Conservation (phyloP, 2,797 vertebrate genomes). For the Amphiprion clarkii region DNA sequence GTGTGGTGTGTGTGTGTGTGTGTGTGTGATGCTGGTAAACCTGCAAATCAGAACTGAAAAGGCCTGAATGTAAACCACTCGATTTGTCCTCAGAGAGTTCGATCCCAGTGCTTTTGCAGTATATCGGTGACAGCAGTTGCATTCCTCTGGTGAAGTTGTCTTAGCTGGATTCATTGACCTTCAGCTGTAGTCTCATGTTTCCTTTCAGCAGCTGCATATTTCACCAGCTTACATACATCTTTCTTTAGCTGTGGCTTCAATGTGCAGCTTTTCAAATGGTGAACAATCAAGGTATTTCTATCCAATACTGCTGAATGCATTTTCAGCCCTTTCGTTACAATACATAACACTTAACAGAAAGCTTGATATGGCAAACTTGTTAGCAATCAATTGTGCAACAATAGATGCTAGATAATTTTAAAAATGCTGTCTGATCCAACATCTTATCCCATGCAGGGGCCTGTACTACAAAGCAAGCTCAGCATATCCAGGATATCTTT, state of each 20-base stretch:
- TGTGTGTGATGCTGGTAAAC: conserved; percentile 27
- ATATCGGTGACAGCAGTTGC: conserved; percentile 33
- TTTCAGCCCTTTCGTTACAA: conserved; percentile 17
- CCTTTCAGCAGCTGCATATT: conserved; percentile 7
- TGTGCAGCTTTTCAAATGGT: conserved; percentile 33
- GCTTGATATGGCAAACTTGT: too few species aligned
- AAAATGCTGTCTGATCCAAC: too few species aligned
- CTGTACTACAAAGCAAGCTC: too few species aligned
- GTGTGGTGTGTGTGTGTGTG: conserved; percentile 3
- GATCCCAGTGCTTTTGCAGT: conserved; percentile 36
- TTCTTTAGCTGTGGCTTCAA: conserved; percentile 16
- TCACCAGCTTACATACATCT: not conserved
- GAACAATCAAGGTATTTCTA: conserved; percentile 23
- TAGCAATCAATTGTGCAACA: too few species aligned
- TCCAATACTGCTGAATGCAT: conserved; percentile 1
- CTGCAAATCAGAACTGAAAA: conserved; percentile 58
- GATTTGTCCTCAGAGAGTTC: conserved; percentile 38
- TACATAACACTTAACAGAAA: conserved; percentile 6
- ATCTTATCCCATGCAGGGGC: too few species aligned
- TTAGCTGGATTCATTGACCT: not conserved
- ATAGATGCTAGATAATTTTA: too few species aligned
- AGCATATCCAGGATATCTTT: too few species aligned
- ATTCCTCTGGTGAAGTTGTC: conserved; percentile 38
- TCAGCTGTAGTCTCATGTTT: conserved; percentile 9
- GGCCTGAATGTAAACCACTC: conserved; percentile 74